phyloP scores from a whole-genome alignment of 2,797 vertebrate species.

The Poecilia velifera region DNA sequence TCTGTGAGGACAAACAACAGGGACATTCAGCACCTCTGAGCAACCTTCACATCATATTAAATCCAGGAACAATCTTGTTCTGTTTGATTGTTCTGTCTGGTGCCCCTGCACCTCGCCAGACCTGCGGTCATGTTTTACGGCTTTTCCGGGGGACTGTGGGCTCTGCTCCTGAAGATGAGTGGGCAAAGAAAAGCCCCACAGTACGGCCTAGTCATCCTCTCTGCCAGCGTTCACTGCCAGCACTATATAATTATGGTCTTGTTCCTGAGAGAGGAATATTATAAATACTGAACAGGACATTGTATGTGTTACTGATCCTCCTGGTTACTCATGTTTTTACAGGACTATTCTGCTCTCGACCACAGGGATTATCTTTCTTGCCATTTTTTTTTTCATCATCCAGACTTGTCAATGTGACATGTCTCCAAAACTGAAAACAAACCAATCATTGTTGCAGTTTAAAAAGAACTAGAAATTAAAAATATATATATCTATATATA shows the following conservation, averaged over 20 bases:
- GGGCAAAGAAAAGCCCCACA: conserved; percentile 71
- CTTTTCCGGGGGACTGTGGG: conserved; percentile 64
- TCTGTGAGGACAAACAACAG: conserved; percentile 81
- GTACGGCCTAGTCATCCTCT: conserved; percentile 76
- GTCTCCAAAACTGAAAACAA: conserved; percentile 10
- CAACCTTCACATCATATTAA: conserved; percentile 49
- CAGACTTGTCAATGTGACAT: not conserved
- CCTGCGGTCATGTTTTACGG: conserved; percentile 66
- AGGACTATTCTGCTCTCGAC: conserved; percentile 52
- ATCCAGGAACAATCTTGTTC: conserved; percentile 74
- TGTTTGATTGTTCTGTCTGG: conserved; percentile 51
- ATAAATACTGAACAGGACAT: conserved; percentile 60
- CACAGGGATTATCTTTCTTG: conserved; percentile 63
- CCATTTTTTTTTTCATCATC: conserved; percentile 32
- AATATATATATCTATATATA: too few relatives aligned
- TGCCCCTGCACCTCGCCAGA: conserved; percentile 50
- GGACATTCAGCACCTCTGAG: conserved; percentile 56
- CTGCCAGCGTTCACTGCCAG: conserved; percentile 66
- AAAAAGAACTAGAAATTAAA: too few relatives aligned
- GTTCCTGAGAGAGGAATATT: conserved; percentile 59
- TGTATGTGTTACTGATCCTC: conserved; percentile 75
- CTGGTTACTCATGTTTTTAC: conserved; percentile 68
- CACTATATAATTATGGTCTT: conserved; percentile 70
- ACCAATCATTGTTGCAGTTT: conserved; percentile 28
- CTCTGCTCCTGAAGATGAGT: conserved; percentile 64